Conservation (phyloP, 2,113 vertebrate genomes). For the Brachyhypopomus gauderio region DNA sequence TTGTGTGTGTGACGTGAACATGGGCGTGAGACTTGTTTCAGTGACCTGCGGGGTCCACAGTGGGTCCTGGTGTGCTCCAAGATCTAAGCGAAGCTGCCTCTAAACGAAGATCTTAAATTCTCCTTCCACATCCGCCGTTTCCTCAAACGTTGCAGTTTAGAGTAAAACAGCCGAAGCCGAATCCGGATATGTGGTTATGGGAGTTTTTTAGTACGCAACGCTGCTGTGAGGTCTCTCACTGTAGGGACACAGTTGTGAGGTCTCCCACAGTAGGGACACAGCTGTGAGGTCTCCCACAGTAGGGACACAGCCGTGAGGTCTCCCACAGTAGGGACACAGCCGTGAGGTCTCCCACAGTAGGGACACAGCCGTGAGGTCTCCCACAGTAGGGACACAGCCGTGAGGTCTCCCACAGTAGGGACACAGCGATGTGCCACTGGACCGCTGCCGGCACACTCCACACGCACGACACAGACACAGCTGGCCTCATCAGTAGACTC, state of each 20-base stretch:
- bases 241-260: too few relatives aligned
- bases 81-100: constrained; percentile 11
- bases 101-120: constrained; percentile 27
- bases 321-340: background rate
- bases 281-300: background rate
- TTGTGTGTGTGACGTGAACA: too few relatives aligned
- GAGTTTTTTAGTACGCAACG: background rate
- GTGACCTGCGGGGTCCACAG: background rate
- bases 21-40: constrained; percentile 15
- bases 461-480: constrained; percentile 17
- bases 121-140: background rate
- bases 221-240: background rate
- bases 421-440: too few relatives aligned
- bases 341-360: background rate
- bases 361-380: too few relatives aligned
- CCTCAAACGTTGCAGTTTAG: background rate
- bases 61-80: background rate
- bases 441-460: constrained; percentile 20
- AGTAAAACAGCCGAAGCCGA: background rate
- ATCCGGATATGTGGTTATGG: constrained; percentile 2
- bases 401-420: background rate
- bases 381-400: background rate
- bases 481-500: constrained; percentile 44
- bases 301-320: too few relatives aligned
- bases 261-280: background rate